These are phyloP conservation scores for Ormyrus thymus DNA, from an alignment of 2,888 invertebrate genomes.

Conservation along the genomic window DNA sequence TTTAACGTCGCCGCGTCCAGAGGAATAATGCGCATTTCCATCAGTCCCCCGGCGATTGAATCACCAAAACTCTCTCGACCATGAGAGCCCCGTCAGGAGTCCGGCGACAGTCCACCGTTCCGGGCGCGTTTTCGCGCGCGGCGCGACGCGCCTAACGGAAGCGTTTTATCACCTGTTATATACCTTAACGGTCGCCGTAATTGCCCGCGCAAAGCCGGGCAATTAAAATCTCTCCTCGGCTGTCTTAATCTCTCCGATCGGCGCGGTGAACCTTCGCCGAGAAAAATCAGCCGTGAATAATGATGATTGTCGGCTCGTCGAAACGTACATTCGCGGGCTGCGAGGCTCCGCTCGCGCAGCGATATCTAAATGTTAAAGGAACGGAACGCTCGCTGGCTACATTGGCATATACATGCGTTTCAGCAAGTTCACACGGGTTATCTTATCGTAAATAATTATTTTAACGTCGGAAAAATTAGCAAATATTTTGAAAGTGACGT, in stretches of 20 bases:
- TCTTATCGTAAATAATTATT: slow-evolving; percentile 25
- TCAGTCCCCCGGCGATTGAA: neutral
- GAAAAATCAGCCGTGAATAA: too few species aligned
- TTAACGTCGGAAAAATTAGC: slow-evolving; percentile 10
- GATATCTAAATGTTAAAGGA: too few species aligned
- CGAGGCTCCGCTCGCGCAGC: too few species aligned
- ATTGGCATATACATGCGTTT: neutral
- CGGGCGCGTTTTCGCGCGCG: neutral
- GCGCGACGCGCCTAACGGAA: slow-evolving; percentile 25
- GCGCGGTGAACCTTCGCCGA: neutral
- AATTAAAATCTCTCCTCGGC: slow-evolving; percentile 21
- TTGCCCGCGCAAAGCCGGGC: neutral
- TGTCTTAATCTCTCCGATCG: neutral
- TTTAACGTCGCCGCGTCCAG: too few species aligned
- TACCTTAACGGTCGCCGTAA: slow-evolving; percentile 25
- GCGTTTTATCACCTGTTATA: slow-evolving; percentile 35
- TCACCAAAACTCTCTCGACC: neutral
- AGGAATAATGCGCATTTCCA: too few species aligned
- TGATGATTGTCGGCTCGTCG: too few species aligned
- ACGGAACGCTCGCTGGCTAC: too few species aligned
- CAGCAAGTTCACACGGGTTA: slow-evolving; percentile 50
- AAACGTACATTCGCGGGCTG: too few species aligned
- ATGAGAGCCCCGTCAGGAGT: neutral
- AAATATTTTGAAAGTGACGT: neutral
- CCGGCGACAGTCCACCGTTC: neutral